Base-by-base conservation (phyloP, 2,113 vertebrate species). In the Charadrius vociferus region DNA sequence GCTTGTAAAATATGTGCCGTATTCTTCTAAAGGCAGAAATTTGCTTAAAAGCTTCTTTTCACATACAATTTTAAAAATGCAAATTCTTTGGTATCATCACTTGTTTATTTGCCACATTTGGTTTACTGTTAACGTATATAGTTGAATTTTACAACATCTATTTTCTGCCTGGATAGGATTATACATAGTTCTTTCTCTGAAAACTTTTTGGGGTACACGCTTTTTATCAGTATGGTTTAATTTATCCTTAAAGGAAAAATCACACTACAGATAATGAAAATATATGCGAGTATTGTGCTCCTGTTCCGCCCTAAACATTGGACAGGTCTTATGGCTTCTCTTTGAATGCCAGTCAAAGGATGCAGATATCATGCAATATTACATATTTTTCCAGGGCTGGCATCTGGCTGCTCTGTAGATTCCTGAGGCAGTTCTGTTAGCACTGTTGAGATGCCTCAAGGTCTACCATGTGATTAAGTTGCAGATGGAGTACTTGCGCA, bases 321-420 rank as follows among this genome's bases (percentile, higher is more conserved):
- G 17, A 14, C 30, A 32, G 34, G 32, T 3, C 30, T 53, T 22
- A 27, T 2, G n/a, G n/a, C 26, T 59, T 27, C 43, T 81, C 34
- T 63, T 34, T 53, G 72, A 53, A 61, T 36, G 52, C 29, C 52
- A 52, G 12, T 43, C 70, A 37, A 0, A 7, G 65, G 39, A 55
- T 88, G 74, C 45, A 88, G 62, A 86, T 52, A 72, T 15, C 84
- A 55, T 90, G 49, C 66, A 55, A 14, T 45, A 70, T 63, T 59
- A 59, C 78, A 13, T 43, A 7, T 65, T 95, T 95, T 88, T 62
- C 53, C 81, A 82, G 78, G 50, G 74, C 67, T 96, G 92, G 94
- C 95, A 97, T 93, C 96, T 97, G 95, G 93, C 80, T 84, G 73
- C 90, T 43, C 85, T 90, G 84, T 77, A 66, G 22, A 79, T 70